Evolutionary conservation across 2,113 vertebrate species (phyloP), one percentile per base, ranked within the genome.

Genomic region (Serilophus lunatus): DNA sequence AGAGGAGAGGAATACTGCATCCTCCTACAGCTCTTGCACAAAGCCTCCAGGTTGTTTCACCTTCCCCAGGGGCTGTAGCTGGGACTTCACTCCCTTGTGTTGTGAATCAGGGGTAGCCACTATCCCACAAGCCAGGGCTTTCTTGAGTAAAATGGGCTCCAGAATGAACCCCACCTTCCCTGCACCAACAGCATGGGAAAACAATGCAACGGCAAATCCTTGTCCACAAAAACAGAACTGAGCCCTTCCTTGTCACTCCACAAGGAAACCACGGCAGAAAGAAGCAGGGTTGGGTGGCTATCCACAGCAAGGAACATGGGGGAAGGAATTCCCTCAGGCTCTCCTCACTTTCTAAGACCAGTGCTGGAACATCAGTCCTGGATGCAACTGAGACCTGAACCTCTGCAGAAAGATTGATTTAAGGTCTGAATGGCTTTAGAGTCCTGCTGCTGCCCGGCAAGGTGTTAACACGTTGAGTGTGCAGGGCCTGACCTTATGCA

Each of bases 81-180:
- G 80, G 26, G 64, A 68, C 44, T 45, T 78, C 2, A 51, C 24
- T 17, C 35, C 35, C 25, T 29, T 13, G 1, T 2, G 4, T 3
- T 50, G 36, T 10, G 29, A 45, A 23, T 14, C 25, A 15, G n/a
- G 82, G 38, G 18, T 33, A 38, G 45, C 11, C 44, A 51, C 28
- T 28, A 35, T 29, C 24, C 42, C 31, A 14, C 8, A 4, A 47
- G 24, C 31, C 88, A 64, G 53, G 18, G 33, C 24, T 71, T 66
- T 68, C 78, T 35, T 33, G 29, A 0, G 18, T 54, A 60, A 72
- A 59, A 14, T n/a, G n/a, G n/a, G n/a, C n/a, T n/a, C n/a, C n/a
- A n/a, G n/a, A n/a, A 5, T 0, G 3, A 11, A 24, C 42, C 14
- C n/a, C 16, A 20, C 31, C 13, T 45, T 14, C 40, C 17, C 29